Conservation (phyloP, 2,888 invertebrate species). For the Catotricha subobsoleta region DNA sequence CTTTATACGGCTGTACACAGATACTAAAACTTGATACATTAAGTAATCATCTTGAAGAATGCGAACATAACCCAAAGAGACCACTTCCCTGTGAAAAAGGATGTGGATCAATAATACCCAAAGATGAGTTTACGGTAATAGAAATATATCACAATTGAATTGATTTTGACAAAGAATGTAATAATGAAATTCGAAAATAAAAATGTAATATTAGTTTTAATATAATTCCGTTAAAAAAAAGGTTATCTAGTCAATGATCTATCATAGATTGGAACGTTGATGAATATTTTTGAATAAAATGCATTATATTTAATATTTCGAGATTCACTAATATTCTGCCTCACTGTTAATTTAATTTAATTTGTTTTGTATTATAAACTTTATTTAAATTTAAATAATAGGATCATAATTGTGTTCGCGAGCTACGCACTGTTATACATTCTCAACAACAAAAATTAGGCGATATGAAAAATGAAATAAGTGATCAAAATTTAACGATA, state of each 20-base stretch:
- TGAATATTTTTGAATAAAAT: no score
- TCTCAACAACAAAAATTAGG: conserved; percentile 73
- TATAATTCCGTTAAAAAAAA: no score
- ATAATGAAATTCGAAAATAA: no score
- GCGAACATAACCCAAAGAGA: conserved; percentile 85
- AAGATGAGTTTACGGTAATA: conserved; percentile 65
- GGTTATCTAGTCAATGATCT: no score
- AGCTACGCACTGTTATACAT: conserved; percentile 65
- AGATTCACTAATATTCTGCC: no score
- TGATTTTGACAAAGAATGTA: no score
- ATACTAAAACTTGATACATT: conserved; percentile 75
- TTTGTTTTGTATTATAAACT: background rate
- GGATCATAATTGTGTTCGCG: conserved; percentile 86
- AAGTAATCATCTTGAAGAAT: conserved; percentile 73
- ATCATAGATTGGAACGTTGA: no score
- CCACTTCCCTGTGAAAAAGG: conserved; percentile 87
- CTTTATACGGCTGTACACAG: conserved; percentile 66
- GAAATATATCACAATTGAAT: no score
- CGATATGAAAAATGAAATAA: conserved; percentile 71
- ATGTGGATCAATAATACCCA: conserved; percentile 85
- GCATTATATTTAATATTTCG: no score
- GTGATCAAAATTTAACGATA: conserved; percentile 70
- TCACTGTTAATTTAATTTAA: no score
- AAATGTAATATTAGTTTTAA: no score
- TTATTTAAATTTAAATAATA: conserved; percentile 14